These are phyloP conservation scores for Coleophora flavipennella DNA, from an alignment of 2,888 invertebrate genomes.

Conservation along the genomic window DNA sequence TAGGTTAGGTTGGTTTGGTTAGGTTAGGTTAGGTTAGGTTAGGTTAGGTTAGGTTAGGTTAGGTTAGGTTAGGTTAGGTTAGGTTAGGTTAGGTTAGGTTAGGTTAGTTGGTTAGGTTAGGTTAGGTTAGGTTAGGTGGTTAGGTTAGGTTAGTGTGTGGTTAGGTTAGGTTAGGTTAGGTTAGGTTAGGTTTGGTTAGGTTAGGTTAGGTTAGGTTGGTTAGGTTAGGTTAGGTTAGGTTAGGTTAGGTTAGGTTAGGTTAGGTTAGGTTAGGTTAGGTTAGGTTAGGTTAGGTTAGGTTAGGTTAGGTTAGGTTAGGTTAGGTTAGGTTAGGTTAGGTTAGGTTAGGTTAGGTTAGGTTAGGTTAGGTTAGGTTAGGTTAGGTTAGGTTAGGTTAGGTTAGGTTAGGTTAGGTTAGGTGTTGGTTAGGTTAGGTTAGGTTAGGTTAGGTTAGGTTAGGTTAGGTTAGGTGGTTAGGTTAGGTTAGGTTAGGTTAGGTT, in stretches of 20 bases:
- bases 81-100: not conserved
- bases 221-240: constrained; percentile 2
- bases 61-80: not conserved
- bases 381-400: no score
- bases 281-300: constrained; percentile 2
- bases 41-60: constrained; percentile 1
- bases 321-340: not conserved
- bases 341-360: not conserved
- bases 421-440: not conserved
- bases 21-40: constrained; percentile 1
- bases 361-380: not conserved
- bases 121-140: not conserved
- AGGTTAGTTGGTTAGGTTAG: constrained; percentile 1
- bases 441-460: no score
- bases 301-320: constrained; percentile 1
- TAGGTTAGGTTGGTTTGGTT: not conserved
- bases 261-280: constrained; percentile 2
- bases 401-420: no score
- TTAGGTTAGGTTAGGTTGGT: constrained; percentile 2
- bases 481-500: no score
- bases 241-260: constrained; percentile 2
- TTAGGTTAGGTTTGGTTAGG: constrained; percentile 1
- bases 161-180: constrained; percentile 2
- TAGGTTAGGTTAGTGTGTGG: constrained; percentile 2
- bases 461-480: no score